Percentiles rank a stretch among this genome's conserved stretches.
Evolutionary conservation across 2,113 vertebrate genomes (phyloP).

Genomic region (Baryphthengus martii): DNA sequence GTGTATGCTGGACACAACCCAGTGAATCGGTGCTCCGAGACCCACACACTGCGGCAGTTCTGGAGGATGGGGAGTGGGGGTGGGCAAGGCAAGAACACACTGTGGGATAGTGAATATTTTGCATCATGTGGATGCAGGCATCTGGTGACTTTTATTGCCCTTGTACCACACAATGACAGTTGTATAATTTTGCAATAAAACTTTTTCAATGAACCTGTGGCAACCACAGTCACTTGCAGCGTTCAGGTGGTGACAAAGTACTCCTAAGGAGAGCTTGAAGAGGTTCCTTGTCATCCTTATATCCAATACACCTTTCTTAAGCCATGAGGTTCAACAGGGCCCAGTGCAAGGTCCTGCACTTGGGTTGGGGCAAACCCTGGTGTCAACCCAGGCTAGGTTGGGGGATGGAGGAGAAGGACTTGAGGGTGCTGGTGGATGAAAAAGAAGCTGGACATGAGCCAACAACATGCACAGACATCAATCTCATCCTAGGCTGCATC

Average conservation of each 20-base stretch:
- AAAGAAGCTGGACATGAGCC: too few relatives aligned
- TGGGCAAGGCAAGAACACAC: not conserved
- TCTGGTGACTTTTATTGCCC: slow-evolving; percentile 42
- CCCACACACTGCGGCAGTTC: not conserved
- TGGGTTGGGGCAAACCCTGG: too few relatives aligned
- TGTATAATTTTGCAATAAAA: slow-evolving; percentile 72
- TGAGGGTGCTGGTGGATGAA: too few relatives aligned
- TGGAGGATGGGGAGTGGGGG: not conserved
- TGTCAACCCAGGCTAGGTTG: too few relatives aligned
- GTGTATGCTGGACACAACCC: not conserved
- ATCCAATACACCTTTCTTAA: not conserved
- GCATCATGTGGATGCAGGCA: slow-evolving; percentile 46
- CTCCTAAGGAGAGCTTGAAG: not conserved
- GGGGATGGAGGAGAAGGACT: too few relatives aligned
- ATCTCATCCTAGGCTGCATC: too few relatives aligned
- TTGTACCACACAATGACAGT: not conserved
- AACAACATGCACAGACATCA: too few relatives aligned
- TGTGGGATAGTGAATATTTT: slow-evolving; percentile 13
- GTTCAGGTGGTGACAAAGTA: too few relatives aligned
- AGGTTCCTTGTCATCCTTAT: not conserved
- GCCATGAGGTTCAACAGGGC: too few relatives aligned
- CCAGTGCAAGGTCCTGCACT: too few relatives aligned
- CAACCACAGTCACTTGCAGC: not conserved
- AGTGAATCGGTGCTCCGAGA: not conserved
- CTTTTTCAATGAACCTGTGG: slow-evolving; percentile 31